phyloP scores from a whole-genome alignment of 2,888 invertebrate genomes.

The Craniophora ligustri region DNA sequence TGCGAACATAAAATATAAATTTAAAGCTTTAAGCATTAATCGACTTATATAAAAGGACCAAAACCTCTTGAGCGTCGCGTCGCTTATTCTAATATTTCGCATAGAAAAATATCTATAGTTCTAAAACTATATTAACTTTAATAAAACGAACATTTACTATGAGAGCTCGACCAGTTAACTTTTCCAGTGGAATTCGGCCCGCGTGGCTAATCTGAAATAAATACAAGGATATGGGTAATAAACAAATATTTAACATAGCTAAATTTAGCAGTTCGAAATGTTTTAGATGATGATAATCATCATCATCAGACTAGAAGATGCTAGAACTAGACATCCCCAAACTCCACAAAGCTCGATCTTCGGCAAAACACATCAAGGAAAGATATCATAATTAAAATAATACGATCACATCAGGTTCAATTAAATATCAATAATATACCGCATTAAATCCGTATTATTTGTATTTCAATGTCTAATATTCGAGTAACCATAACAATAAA shows the following conservation, averaged over 20 bases:
- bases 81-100: conserved; percentile 60
- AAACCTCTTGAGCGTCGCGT: conserved; percentile 75
- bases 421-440: no score
- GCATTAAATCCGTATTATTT: no score
- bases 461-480: no score
- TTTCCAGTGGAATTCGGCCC: conserved; percentile 18
- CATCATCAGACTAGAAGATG: no score
- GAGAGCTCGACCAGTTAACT: conserved; percentile 65
- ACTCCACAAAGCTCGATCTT: no score
- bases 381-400: no score
- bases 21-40: conserved; percentile 49
- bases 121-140: conserved; percentile 65
- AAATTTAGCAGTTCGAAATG: no score
- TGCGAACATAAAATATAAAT: conserved; percentile 20
- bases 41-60: conserved; percentile 60
- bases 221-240: conserved; percentile 1
- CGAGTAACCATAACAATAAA: no score
- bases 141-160: conserved; percentile 67
- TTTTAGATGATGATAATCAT: no score
- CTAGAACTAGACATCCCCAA: no score
- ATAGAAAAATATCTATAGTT: conserved; percentile 76
- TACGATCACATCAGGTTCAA: no score
- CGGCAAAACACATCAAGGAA: no score
- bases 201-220: conserved; percentile 32
- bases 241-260: neutral